Evolutionary conservation across 2,888 invertebrate species (phyloP).

Genomic region (Caprella mutica): DNA sequence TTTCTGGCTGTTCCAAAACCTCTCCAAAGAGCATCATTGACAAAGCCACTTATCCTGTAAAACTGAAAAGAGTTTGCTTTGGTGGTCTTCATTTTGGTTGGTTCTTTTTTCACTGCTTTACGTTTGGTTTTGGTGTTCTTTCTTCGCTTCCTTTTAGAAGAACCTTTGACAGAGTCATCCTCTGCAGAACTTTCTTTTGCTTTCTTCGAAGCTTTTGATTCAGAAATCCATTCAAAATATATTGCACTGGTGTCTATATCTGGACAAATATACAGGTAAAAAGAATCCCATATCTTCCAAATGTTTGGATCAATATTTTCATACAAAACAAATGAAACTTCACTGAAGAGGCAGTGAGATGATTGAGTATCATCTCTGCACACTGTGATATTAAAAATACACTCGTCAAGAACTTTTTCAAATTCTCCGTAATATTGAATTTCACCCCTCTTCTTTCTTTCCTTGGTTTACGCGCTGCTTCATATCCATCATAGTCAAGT

Average conservation of each 20-base stretch:
- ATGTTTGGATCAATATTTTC: not conserved
- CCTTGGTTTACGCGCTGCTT: constrained; percentile 7
- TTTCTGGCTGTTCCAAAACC: constrained; percentile 18
- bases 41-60: constrained; percentile 3
- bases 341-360: not conserved
- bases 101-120: no score
- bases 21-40: constrained; percentile 25
- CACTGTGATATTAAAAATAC: constrained; percentile 20
- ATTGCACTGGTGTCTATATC: constrained; percentile 3
- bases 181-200: no score
- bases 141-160: no score
- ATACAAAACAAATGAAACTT: constrained; percentile 6
- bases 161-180: no score
- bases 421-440: constrained; percentile 24
- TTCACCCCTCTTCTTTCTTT: constrained; percentile 12
- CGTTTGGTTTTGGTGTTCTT: no score
- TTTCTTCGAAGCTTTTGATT: not conserved
- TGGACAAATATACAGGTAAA: constrained; percentile 1
- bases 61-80: constrained; percentile 2
- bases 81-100: not conserved
- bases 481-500: constrained; percentile 10
- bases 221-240: constrained; percentile 8
- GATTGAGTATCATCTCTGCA: not conserved
- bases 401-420: constrained; percentile 21
- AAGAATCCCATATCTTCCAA: constrained; percentile 5